Conservation (phyloP, 2,113 vertebrate species). For the Capreolus pygargus region DNA sequence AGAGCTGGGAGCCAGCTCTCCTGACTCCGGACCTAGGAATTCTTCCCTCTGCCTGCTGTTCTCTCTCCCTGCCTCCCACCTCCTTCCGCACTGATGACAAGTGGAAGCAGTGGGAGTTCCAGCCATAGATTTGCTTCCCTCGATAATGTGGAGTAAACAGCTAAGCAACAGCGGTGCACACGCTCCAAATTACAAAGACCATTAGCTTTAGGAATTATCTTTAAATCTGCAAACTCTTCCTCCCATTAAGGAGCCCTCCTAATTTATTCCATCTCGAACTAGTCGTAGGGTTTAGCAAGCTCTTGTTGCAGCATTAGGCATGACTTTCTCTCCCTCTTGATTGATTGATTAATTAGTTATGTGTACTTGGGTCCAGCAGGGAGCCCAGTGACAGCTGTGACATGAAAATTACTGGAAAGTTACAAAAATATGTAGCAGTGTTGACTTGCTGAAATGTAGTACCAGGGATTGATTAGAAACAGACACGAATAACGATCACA, state of each 20-base stretch:
- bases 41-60: not conserved
- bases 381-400: conserved; percentile 65
- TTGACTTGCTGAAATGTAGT: conserved; percentile 61
- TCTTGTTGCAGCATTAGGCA: conserved; percentile 38
- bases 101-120: not conserved
- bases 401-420: conserved; percentile 73
- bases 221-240: conserved; percentile 5
- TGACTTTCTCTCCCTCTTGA: conserved; percentile 58
- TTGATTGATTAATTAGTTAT: conserved; percentile 76
- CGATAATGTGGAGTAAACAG: conserved; percentile 6
- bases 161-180: not conserved
- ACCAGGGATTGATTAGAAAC: conserved; percentile 65
- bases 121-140: not conserved
- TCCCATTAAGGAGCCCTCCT: not conserved
- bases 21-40: not conserved
- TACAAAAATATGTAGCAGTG: conserved; percentile 62
- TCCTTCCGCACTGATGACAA: not conserved
- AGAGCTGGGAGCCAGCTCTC: not conserved
- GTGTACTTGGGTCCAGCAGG: conserved; percentile 68
- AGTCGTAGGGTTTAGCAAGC: conserved; percentile 34
- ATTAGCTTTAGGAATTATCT: conserved; percentile 22
- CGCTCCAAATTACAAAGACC: conserved; percentile 27
- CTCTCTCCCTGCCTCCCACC: not conserved
- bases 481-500: conserved; percentile 59
- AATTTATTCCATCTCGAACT: not conserved